Evolutionary conservation across 37 sponge, comb jelly and placozoan species (phyloP).

Genomic region (Cliona cf. orientalis): DNA sequence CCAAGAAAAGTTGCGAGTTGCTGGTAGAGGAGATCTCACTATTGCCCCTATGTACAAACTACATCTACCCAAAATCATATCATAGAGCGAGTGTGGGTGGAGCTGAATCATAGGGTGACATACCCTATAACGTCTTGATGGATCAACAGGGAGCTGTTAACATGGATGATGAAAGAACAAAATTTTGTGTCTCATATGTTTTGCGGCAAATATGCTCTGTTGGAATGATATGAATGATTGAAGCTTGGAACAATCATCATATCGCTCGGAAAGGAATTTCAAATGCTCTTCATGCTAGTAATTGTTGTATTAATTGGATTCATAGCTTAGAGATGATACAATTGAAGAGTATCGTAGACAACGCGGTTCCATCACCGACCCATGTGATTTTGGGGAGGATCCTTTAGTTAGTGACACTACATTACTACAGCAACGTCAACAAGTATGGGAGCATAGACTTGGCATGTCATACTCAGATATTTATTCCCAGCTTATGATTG

Average conservation of each 20-base stretch:
- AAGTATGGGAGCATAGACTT: too few relatives aligned
- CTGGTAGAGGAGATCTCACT: not conserved
- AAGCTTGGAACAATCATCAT: not conserved
- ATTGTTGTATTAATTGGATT: not conserved
- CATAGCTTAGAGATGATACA: not conserved
- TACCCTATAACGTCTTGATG: slow-evolving; percentile 3
- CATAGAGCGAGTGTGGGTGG: too few relatives aligned
- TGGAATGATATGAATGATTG: not conserved
- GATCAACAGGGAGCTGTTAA: not conserved
- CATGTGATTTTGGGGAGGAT: slow-evolving; percentile 8
- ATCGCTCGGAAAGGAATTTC: not conserved
- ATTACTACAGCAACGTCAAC: not conserved
- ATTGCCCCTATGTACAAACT: not conserved
- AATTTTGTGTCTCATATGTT: not conserved
- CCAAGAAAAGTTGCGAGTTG: not conserved
- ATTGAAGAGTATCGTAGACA: not conserved
- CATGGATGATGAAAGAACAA: not conserved
- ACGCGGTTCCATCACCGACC: not conserved
- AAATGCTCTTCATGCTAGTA: not conserved
- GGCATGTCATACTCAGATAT: too few relatives aligned
- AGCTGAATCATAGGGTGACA: slow-evolving; percentile 3
- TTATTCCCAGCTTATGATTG: too few relatives aligned
- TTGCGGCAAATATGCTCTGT: not conserved
- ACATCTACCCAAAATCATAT: not conserved
- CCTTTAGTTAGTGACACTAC: not conserved